A percentile compares a stretch with the other conserved stretches of the same genome.
phyloP scores from a whole-genome alignment of 53 echinoderm and acorn worm species.

The Antedon mediterranea region DNA sequence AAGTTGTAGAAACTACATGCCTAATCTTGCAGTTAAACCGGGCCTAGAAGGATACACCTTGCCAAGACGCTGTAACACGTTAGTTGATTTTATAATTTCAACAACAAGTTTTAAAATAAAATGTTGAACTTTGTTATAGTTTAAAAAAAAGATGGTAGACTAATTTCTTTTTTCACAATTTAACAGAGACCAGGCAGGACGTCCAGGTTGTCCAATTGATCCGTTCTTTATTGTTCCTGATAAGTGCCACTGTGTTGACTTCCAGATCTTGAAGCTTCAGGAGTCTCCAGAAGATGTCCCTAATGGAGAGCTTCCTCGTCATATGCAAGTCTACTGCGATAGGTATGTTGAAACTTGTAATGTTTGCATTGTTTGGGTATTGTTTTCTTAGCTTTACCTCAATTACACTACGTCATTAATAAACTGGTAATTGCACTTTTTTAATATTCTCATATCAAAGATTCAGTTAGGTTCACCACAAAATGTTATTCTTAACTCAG shows the following conservation, averaged over 20 bases:
- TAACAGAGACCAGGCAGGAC: constrained; percentile 68
- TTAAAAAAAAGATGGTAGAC: too few species aligned
- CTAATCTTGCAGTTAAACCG: constrained; percentile 77
- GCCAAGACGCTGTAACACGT: constrained; percentile 95
- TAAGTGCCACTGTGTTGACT: constrained; percentile 92
- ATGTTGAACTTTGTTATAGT: too few species aligned
- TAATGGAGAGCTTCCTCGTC: constrained; percentile 87
- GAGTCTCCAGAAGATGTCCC: constrained; percentile 90
- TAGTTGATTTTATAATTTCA: constrained; percentile 14
- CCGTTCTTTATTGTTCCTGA: constrained; percentile 97
- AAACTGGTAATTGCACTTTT: too few species aligned
- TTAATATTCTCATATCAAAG: too few species aligned
- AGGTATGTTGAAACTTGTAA: constrained; percentile 50
- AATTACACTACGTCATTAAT: too few species aligned
- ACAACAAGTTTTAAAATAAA: too few species aligned
- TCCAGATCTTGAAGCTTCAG: constrained; percentile 85
- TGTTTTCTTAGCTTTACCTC: too few species aligned
- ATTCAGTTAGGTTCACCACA: too few species aligned
- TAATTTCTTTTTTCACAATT: too few species aligned
- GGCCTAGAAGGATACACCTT: constrained; percentile 79
- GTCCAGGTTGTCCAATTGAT: constrained; percentile 79
- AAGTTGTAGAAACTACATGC: constrained; percentile 72
- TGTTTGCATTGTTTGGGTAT: too few species aligned
- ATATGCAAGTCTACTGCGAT: constrained; percentile 90
- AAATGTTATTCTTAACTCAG: constrained; percentile 10